These are phyloP conservation scores for Agrochola litura DNA, from an alignment of 2,888 invertebrate genomes.

Conservation along the genomic window DNA sequence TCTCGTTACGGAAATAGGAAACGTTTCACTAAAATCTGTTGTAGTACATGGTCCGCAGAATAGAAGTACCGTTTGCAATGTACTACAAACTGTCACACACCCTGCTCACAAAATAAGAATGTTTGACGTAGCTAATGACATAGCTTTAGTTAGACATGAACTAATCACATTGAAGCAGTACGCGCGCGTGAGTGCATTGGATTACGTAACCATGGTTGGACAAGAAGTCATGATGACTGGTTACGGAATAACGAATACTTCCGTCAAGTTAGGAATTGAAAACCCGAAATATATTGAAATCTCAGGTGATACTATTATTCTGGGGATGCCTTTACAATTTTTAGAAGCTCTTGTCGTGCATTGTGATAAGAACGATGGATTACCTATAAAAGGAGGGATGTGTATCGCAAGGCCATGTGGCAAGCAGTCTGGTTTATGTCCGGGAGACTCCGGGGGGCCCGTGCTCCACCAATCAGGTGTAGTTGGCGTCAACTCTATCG, in stretches of 20 bases:
- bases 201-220: conserved; percentile 30
- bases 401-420: conserved; percentile 42
- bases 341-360: conserved; percentile 30
- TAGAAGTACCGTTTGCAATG: background rate
- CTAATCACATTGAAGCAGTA: conserved; percentile 19
- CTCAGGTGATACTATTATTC: background rate
- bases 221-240: conserved; percentile 32
- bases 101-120: background rate
- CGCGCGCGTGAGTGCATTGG: conserved; percentile 40
- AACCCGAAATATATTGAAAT: accelerated
- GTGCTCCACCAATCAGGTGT: conserved; percentile 44
- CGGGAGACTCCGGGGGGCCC: conserved; percentile 49
- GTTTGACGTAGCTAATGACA: conserved; percentile 13
- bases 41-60: conserved; percentile 1
- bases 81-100: background rate
- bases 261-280: accelerated
- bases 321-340: conserved; percentile 34
- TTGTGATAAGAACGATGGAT: background rate
- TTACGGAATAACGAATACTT: conserved; percentile 27
- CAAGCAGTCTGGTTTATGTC: background rate
- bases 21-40: background rate
- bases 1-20: accelerated
- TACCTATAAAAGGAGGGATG: background rate
- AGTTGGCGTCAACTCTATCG: conserved; percentile 31
- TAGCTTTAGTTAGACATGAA: conserved; percentile 37